Conservation (phyloP, 2,797 vertebrate genomes). For the Novumbra hubbsi region DNA sequence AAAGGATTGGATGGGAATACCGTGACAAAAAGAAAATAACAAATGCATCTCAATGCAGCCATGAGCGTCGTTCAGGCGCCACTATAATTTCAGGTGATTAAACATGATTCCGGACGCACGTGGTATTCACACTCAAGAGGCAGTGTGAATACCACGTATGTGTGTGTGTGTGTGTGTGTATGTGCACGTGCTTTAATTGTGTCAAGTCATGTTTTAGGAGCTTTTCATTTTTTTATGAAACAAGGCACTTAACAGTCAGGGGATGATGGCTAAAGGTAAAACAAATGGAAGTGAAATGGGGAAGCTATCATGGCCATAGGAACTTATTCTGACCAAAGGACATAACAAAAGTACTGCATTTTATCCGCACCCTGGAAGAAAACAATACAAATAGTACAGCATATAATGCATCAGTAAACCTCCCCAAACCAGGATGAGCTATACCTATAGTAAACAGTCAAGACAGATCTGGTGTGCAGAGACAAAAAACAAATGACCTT, state of each 20-base stretch:
- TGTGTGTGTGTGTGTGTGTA: too few relatives aligned
- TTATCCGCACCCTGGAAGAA: constrained; percentile 2
- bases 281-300: constrained; percentile 14
- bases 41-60: background rate
- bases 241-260: constrained; percentile 6
- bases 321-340: constrained; percentile 2
- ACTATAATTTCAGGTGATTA: constrained; percentile 7
- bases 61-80: constrained; percentile 12
- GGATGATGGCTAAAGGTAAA: background rate
- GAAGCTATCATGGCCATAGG: constrained; percentile 20
- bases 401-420: background rate
- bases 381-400: background rate
- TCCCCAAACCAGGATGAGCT: background rate
- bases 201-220: constrained; percentile 22
- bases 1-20: background rate
- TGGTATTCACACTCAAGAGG: too few relatives aligned
- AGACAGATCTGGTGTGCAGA: background rate
- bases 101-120: constrained; percentile 21
- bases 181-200: background rate
- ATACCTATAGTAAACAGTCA: background rate
- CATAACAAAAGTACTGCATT: background rate
- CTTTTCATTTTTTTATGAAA: constrained; percentile 8
- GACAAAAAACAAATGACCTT: background rate
- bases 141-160: constrained; percentile 16
- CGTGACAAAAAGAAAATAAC: background rate